Conservation (phyloP, 2,797 vertebrate genomes). For the Lacerta viridis region DNA sequence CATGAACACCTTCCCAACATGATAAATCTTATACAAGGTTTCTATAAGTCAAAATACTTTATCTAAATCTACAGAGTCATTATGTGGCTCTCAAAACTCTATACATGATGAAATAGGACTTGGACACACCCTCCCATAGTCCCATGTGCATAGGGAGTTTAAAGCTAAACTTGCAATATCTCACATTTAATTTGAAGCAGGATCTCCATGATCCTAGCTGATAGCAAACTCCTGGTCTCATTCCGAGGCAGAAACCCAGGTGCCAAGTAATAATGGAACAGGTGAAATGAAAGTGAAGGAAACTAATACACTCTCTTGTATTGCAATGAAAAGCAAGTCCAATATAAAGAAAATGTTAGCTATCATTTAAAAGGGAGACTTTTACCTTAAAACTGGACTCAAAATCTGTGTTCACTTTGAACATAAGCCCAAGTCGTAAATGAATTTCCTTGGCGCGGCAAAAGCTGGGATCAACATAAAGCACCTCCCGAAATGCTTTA, state of each 20-base stretch:
- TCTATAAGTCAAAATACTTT: not conserved
- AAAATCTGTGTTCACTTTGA: constrained; percentile 98
- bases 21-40: not conserved
- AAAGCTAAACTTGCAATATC: not conserved
- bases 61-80: not conserved
- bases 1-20: not conserved
- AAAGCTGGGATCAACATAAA: constrained; percentile 97
- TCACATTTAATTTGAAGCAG: constrained; percentile 21
- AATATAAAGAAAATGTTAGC: not conserved
- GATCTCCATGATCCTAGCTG: not conserved
- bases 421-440: constrained; percentile 97
- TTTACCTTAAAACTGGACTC: constrained; percentile 97
- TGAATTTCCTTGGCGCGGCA: constrained; percentile 97
- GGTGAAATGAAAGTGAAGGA: not conserved
- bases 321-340: not conserved
- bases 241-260: not conserved
- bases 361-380: constrained; percentile 60
- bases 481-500: constrained; percentile 99
- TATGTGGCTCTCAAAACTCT: not conserved
- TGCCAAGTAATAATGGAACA: not conserved
- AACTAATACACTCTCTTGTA: not conserved
- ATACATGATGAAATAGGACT: not conserved
- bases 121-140: not conserved
- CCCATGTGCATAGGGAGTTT: not conserved
- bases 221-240: not conserved